Percentiles rank a stretch among this genome's conserved stretches.
phyloP scores from a whole-genome alignment of 2,888 invertebrate species.

The Platerodrilus igneus region DNA sequence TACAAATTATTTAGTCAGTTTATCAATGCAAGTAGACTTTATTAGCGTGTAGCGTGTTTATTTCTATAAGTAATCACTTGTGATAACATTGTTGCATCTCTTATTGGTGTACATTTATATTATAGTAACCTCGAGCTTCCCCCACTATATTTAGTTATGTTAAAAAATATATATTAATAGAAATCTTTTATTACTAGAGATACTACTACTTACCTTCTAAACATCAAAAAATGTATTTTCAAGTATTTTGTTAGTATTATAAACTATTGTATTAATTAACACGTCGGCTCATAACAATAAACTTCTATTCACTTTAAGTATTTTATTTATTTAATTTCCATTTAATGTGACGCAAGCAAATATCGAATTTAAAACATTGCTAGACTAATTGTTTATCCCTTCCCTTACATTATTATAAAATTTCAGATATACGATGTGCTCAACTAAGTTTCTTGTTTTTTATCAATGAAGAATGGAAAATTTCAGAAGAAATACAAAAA shows the following conservation, averaged over 20 bases:
- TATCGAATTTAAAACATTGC: too few species aligned
- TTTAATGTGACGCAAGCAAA: too few species aligned
- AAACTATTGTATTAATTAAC: slow-evolving; percentile 29
- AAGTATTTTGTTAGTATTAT: slow-evolving; percentile 48
- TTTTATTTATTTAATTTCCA: too few species aligned
- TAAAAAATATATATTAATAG: slow-evolving; percentile 18
- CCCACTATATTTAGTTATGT: slow-evolving; percentile 12
- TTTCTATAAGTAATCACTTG: slow-evolving; percentile 27
- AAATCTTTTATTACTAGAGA: slow-evolving; percentile 40
- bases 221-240: slow-evolving; percentile 48
- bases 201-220: too few species aligned
- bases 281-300: too few species aligned
- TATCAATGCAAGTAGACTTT: slow-evolving; percentile 34
- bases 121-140: slow-evolving; percentile 16
- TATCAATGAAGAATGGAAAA: too few species aligned
- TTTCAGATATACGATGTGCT: too few species aligned
- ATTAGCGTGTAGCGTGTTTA: slow-evolving; percentile 3
- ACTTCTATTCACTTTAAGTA: too few species aligned
- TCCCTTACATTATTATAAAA: too few species aligned
- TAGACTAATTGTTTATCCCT: too few species aligned
- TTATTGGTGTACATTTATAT: slow-evolving; percentile 13
- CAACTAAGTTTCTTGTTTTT: too few species aligned
- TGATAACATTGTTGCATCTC: slow-evolving; percentile 29
- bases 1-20: slow-evolving; percentile 31
- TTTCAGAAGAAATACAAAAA: too few species aligned